These are phyloP conservation scores for Ceratotherium simum DNA, from an alignment of 2,113 vertebrate genomes.

Conservation along the genomic window DNA sequence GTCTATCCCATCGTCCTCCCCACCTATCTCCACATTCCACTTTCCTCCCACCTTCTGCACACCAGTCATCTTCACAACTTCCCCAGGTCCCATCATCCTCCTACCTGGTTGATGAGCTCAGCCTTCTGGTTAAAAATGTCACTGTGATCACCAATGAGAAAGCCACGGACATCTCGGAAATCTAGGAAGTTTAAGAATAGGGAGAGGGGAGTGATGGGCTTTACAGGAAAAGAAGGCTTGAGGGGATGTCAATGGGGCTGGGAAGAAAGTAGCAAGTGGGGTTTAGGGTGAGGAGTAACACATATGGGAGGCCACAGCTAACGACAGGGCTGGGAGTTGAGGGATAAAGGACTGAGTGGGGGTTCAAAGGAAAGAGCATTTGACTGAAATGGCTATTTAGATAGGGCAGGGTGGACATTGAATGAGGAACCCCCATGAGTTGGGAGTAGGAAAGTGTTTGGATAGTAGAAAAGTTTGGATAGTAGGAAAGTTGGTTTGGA, in stretches of 20 bases:
- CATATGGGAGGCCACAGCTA: not conserved
- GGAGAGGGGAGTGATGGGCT: not conserved
- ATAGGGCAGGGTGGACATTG: not conserved
- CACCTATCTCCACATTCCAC: not conserved
- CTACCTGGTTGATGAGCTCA: slow-evolving; percentile 86
- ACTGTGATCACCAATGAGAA: slow-evolving; percentile 87
- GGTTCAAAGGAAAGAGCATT: not conserved
- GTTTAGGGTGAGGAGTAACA: not conserved
- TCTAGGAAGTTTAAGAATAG: slow-evolving; percentile 79
- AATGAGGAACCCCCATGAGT: not conserved
- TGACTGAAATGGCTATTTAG: not conserved
- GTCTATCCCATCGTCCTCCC: not conserved
- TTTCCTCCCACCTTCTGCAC: not conserved
- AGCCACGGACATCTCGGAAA: slow-evolving; percentile 86
- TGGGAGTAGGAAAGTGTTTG: not conserved
- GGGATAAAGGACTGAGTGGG: not conserved
- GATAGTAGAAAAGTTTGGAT: not conserved
- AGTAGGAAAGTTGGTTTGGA: not conserved
- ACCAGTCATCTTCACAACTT: not conserved
- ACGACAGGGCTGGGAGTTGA: not conserved
- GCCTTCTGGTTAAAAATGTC: slow-evolving; percentile 89
- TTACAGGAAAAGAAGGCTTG: not conserved
- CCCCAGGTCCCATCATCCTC: slow-evolving; percentile 27
- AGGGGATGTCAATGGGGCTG: not conserved
- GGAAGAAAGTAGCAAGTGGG: not conserved